Evolutionary conservation across 2,888 invertebrate species (phyloP), one percentile per base, ranked within the genome.

Genomic region (Lepeophtheirus nordmannii): DNA sequence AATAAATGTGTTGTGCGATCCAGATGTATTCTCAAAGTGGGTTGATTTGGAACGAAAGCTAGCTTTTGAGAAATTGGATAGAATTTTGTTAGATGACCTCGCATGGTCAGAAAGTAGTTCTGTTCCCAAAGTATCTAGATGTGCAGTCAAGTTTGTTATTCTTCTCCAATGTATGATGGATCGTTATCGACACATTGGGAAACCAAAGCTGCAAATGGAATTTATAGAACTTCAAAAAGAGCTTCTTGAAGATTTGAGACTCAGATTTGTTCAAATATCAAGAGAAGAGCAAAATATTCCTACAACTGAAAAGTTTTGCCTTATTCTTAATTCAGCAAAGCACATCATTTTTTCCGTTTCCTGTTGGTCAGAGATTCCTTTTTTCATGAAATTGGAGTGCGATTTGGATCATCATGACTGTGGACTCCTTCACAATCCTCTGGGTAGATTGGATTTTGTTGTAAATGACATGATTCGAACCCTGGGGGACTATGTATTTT

Each of bases 1-100:
- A 14, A n/a, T 62, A 8, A 46, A 20, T 17, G 62, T 62, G 11
- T 17, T 62, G 38, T 60, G 39, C 22, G 30, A 12, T 10, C 22
- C 38, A 11, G 14, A 56, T 8, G 23, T 63, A 20, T 53, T 63
- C 30, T n/a, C 12, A n/a, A 46, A 38, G n/a, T 63, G 63, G 63
- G 11, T 63, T 12, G n/a, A 22, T 9, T 22, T 63, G 17, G 63
- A 63, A n/a, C 20, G 56, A 22, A 63, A 63, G 38, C 53, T 53
- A 11, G 63, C 63, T 53, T 62, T 63, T 56, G 63, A 22, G 14
- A 63, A 63, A 37, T 30, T 63, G 22, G 63, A 63, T n/a, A 37
- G 22, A 20, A 63, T 63, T 22, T 30, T 63, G 14, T n/a, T 63
- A 17, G 63, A 63, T 23, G 63, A 63, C 10, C 30, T 30, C 7